Evolutionary conservation across 2,888 invertebrate species (phyloP), one percentile per base, ranked within the genome.

Genomic region (Drosophila kanekoi): DNA sequence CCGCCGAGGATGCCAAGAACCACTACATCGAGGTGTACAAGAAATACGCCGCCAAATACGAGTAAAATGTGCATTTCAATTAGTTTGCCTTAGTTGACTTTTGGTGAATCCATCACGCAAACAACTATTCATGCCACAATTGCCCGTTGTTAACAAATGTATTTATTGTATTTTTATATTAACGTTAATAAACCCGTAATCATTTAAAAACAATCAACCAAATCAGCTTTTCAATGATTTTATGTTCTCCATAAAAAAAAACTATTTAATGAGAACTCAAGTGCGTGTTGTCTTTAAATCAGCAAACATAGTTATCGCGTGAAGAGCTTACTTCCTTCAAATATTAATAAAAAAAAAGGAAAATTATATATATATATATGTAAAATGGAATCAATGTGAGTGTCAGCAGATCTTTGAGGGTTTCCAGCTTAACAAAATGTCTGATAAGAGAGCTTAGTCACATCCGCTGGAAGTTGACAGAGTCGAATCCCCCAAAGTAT

Each of bases 1-100:
- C 94, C 49, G 93, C 95, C 88, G 96, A 96, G 14, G 95, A 94
- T 43, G 98, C 98, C 59, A 96, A 97, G 93, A 94, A 95, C 88
- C 94, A 95, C 63, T 98, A 98, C 93, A 93, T 98, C 71, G 94
- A 94, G 14, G 94, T 95, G 90, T 97, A 95, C 18, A 92, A 93
- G 61, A 92, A 94, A 85, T 92, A 93, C 43, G 93, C 93, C 18
- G 91, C 93, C 64, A 93, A 94, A 92, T 94, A 93, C 89, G 67
- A 89, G 71, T 88, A 89, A 73, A 49, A 49, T 53, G 9, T 60
- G 45, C 69, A 75, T 62, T 66, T 69, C 45, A 23, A 47, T 6
- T 60, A 56, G 20, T 35, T 23, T 62, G 44, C 60, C 47, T 47
- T 61, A 62, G 59, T 38, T 54, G 32, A 20, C n/a, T 47, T 44